phyloP scores from a whole-genome alignment of 1,140 invertebrate species.

The Hypothenemus hampei region DNA sequence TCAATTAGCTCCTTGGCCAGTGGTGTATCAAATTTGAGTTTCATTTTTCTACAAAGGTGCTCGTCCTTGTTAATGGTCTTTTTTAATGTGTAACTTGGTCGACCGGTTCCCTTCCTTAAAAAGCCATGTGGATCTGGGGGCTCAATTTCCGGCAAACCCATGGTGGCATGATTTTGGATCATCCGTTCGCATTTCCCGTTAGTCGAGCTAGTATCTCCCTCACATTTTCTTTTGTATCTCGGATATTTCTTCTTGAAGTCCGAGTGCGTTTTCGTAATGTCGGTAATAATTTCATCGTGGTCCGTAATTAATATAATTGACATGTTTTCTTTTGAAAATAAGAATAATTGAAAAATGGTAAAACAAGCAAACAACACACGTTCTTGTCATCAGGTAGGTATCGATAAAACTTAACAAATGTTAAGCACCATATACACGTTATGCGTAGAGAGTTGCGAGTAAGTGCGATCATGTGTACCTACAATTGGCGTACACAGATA shows the following conservation, averaged over 20 bases:
- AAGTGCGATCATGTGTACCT: too few species aligned
- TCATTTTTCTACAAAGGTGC: conserved; percentile 10
- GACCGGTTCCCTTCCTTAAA: conserved; percentile 52
- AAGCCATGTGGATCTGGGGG: conserved; percentile 52
- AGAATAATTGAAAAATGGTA: too few species aligned
- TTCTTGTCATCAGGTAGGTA: too few species aligned
- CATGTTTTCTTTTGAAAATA: too few species aligned
- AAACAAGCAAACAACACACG: too few species aligned
- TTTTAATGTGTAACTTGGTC: conserved; percentile 23
- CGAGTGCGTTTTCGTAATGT: conserved; percentile 40
- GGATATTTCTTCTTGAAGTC: conserved; percentile 30
- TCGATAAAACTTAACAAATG: too few species aligned
- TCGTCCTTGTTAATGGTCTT: neutral
- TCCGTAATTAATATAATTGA: conserved; percentile 48
- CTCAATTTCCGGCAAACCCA: conserved; percentile 56
- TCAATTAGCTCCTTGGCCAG: conserved; percentile 19
- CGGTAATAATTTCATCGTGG: conserved; percentile 49
- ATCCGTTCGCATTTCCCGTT: neutral
- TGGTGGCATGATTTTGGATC: conserved; percentile 46
- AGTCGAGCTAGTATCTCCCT: conserved; percentile 4
- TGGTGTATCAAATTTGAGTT: conserved; percentile 16
- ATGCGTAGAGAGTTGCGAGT: too few species aligned
- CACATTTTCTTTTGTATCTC: conserved; percentile 22
- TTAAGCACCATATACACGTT: too few species aligned
- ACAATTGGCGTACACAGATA: too few species aligned